Evolutionary conservation across 2,797 vertebrate species (phyloP).

Genomic region (Aplochiton taeniatus): DNA sequence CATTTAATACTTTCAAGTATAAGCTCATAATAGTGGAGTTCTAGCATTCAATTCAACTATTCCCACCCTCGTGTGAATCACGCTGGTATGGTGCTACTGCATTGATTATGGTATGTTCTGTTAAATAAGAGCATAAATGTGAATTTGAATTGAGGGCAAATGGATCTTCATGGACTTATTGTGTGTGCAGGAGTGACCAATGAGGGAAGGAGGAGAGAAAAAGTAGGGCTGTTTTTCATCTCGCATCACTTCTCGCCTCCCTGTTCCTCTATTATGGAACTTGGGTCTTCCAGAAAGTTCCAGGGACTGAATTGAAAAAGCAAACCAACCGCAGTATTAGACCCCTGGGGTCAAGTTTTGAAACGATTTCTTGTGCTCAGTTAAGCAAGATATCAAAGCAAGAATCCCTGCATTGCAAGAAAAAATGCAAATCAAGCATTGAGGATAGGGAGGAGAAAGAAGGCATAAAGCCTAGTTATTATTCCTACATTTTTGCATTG

Average conservation of each 20-base stretch:
- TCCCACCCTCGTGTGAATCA: slow-evolving; percentile 18
- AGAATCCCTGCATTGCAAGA: slow-evolving; percentile 39
- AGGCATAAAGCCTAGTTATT: slow-evolving; percentile 25
- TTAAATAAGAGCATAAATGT: slow-evolving; percentile 35
- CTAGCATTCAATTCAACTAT: slow-evolving; percentile 14
- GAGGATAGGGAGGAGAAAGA: slow-evolving; percentile 19
- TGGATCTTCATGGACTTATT: slow-evolving; percentile 12
- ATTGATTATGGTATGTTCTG: slow-evolving; percentile 41
- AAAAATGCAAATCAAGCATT: slow-evolving; percentile 50
- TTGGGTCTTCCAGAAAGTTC: slow-evolving; percentile 40
- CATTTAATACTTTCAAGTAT: slow-evolving; percentile 23
- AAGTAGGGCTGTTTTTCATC: slow-evolving; percentile 52
- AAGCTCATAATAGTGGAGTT: slow-evolving; percentile 28
- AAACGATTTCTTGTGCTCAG: slow-evolving; percentile 42
- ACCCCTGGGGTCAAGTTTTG: slow-evolving; percentile 48
- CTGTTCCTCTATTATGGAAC: slow-evolving; percentile 33
- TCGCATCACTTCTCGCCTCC: slow-evolving; percentile 36
- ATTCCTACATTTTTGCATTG: slow-evolving; percentile 26
- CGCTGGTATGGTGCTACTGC: slow-evolving; percentile 29
- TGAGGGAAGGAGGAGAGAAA: slow-evolving; percentile 7
- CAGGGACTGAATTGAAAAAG: slow-evolving; percentile 22
- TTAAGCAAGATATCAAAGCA: slow-evolving; percentile 49
- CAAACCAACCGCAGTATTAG: slow-evolving; percentile 46
- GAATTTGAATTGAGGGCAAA: slow-evolving; percentile 26
- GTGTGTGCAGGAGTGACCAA: slow-evolving; percentile 8